These are phyloP conservation scores for Augiades crinisus DNA, from an alignment of 2,888 invertebrate genomes.

Conservation along the genomic window DNA sequence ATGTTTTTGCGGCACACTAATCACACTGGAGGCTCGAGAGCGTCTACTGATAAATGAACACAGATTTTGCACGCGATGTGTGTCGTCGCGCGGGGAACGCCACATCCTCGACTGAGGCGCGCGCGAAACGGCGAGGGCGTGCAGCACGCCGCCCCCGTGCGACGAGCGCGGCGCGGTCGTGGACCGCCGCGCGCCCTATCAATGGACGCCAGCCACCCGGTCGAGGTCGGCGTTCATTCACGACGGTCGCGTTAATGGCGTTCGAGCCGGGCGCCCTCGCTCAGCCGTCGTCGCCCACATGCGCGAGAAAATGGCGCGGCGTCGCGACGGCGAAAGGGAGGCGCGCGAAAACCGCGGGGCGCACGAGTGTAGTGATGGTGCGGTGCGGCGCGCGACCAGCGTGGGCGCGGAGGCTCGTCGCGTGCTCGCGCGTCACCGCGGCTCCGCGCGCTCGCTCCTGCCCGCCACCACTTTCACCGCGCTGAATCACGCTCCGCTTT, in stretches of 20 bases:
- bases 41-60: constrained; percentile 77
- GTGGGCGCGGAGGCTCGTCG: constrained; percentile 67
- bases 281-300: constrained; percentile 73
- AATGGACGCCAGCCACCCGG: constrained; percentile 72
- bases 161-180: constrained; percentile 61
- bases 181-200: constrained; percentile 74
- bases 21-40: constrained; percentile 53
- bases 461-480: constrained; percentile 45
- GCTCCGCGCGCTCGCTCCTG: constrained; percentile 41
- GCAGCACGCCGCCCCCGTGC: constrained; percentile 66
- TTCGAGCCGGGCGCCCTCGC: constrained; percentile 66
- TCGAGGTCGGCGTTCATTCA: constrained; percentile 78
- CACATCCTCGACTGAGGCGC: constrained; percentile 82
- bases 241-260: constrained; percentile 77
- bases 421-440: constrained; percentile 44
- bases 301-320: constrained; percentile 80
- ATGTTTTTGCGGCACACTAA: constrained; percentile 53
- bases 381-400: constrained; percentile 53
- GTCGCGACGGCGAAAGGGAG: constrained; percentile 71
- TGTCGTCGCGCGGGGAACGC: constrained; percentile 74
- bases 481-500: constrained; percentile 69
- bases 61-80: constrained; percentile 69
- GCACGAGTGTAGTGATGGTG: constrained; percentile 67
- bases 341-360: constrained; percentile 77
- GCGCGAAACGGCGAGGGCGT: constrained; percentile 75